phyloP scores from a whole-genome alignment of 2,797 vertebrate species.

The Cuniculus paca region DNA sequence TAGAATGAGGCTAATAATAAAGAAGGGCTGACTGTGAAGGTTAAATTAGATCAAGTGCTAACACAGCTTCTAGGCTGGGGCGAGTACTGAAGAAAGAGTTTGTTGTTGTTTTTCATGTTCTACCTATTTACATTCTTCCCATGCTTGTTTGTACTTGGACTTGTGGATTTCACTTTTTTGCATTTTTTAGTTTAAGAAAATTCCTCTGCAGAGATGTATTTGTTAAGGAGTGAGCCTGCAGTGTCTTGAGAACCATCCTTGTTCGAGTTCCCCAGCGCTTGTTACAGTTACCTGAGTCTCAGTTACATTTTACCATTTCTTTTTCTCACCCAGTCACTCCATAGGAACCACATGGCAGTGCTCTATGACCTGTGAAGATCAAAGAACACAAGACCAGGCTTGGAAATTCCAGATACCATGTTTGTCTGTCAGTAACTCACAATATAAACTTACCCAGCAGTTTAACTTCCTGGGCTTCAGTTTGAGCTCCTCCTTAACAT shows the following conservation, averaged over 20 bases:
- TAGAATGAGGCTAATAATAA: neutral
- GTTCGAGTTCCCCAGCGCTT: conserved; percentile 60
- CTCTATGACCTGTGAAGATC: neutral
- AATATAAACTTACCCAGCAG: neutral
- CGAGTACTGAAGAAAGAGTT: conserved; percentile 3
- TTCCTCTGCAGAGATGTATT: conserved; percentile 31
- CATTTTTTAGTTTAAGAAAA: conserved; percentile 52
- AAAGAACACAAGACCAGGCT: neutral
- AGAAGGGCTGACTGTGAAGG: neutral
- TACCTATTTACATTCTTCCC: neutral
- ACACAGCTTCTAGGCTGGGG: neutral
- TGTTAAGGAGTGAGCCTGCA: neutral
- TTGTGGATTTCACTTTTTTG: conserved; percentile 30
- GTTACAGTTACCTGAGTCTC: conserved; percentile 46
- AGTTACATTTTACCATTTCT: conserved; percentile 47
- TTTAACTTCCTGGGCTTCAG: neutral
- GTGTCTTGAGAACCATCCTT: conserved; percentile 56
- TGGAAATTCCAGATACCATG: neutral
- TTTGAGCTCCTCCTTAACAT: conserved; percentile 27
- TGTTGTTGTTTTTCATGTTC: neutral
- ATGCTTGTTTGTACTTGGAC: conserved; percentile 3
- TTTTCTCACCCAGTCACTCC: neutral
- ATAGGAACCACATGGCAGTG: neutral
- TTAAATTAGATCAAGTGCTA: conserved; percentile 19
- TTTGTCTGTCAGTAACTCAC: neutral